These are phyloP conservation scores for Cosmia trapezina DNA, from an alignment of 2,888 invertebrate genomes.

Conservation along the genomic window DNA sequence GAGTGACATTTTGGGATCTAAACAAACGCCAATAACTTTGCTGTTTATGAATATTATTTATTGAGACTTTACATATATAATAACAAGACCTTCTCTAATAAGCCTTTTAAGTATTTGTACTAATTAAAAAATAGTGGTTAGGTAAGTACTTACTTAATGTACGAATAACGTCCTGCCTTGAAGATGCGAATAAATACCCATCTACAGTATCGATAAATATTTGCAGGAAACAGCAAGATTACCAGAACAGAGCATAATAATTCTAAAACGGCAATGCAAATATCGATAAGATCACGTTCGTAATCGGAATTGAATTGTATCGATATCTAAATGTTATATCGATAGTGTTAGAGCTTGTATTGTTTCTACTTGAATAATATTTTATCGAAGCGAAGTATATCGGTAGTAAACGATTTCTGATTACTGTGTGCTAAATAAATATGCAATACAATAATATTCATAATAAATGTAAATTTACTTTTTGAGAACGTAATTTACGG, in stretches of 20 bases:
- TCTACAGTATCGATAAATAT: neutral
- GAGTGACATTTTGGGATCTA: too few relatives aligned
- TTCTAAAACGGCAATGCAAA: slow-evolving; percentile 19
- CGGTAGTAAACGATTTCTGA: slow-evolving; percentile 15
- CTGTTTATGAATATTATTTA: too few relatives aligned
- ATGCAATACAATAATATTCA: neutral
- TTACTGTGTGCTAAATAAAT: slow-evolving; percentile 3
- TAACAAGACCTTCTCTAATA: too few relatives aligned
- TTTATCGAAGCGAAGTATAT: slow-evolving; percentile 40
- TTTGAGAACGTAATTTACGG: neutral
- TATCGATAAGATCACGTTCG: slow-evolving; percentile 23
- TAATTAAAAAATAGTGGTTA: too few relatives aligned
- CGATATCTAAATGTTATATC: slow-evolving; percentile 30
- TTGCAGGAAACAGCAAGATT: slow-evolving; percentile 14
- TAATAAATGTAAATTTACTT: neutral
- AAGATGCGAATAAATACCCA: neutral
- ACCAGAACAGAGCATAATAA: slow-evolving; percentile 1
- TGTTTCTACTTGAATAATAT: slow-evolving; percentile 40
- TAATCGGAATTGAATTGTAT: slow-evolving; percentile 32
- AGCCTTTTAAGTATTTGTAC: too few relatives aligned
- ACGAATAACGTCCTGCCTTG: neutral
- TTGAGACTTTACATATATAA: too few relatives aligned
- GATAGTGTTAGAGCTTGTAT: slow-evolving; percentile 29
- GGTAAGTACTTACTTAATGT: neutral
- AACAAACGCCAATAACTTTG: too few relatives aligned